Evolutionary conservation across 2,888 invertebrate species (phyloP), one percentile per base, ranked within the genome.

Genomic region (Phrixothrix hirtus): DNA sequence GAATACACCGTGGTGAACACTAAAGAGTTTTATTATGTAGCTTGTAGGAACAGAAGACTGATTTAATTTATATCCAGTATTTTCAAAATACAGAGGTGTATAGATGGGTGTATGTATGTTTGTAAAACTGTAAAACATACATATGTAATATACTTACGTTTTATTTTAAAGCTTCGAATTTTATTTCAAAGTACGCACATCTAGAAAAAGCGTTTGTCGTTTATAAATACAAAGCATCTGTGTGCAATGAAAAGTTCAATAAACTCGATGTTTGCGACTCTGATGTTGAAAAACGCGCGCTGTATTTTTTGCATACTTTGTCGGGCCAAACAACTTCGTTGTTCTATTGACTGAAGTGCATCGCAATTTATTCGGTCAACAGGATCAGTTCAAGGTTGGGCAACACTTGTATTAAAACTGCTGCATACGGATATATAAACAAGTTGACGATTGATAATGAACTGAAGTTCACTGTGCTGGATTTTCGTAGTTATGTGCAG

Each of bases 281-380:
- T 31, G 37, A 16, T 37, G 51, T 41, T 52, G 35, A 47, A 54
- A 54, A 44, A 41, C 48, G 25, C 39, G 44, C 45, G 45, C 36
- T 44, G 38, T 37, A 39, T 47, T 56, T 56, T 56, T 56, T 55
- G 47, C 47, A 47, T 52, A 47, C 48, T 52, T 55, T 44, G 56
- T 52, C 47, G 52, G 44, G 44, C 51, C 47, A 56, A 55, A 56
- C 56, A 47, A 52, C 51, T 56, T 46, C 41, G 52, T 36, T 56
- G 52, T 56, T 56, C 56, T 47, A 56, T 56, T 55, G 55, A 55
- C 55, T 52, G 51, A 51, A 52, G 56, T 52, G 47, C 47, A 56
- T 50, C 41, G 39, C 47, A 56, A 48, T 56, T 55, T 56, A 56
- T 56, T 56, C 47, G 51, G 50, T 52, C 47, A 56, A 52, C 51